Base-by-base conservation (phyloP, 2,888 invertebrate species). In the Empis stercorea region DNA sequence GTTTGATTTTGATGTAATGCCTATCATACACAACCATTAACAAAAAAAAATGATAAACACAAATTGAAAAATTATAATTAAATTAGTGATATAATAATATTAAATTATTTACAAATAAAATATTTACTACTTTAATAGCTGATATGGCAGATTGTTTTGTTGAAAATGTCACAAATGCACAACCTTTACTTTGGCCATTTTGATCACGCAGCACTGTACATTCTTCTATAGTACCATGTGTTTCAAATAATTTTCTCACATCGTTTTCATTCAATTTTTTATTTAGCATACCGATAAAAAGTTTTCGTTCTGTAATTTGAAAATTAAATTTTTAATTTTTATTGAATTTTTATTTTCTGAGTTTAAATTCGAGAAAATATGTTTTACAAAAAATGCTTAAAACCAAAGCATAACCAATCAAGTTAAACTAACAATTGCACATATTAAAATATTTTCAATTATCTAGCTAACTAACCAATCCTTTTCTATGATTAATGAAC, bases 141-240 rank as follows among this genome's bases (percentile, higher is more conserved):
- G 87, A 88, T 64, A 94, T 86, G 61, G 99, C 97, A 63, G 92
- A 89, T 75, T 95, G 93, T 74, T 96, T 93, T 61, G 91, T 89
- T 62, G 92, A 84, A 75, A 91, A 99, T 60, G 97, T 99, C 62
- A 99, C 94, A 78, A 99, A 99, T 61, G 97, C 97, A 78, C 99
- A 99, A 65, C 97, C 96, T 76, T 91, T 88, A 73, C 95, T 96
- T 72, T 89, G 88, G 23, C 94, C 94, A 68, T 87, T 88, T 52
- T 87, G 83, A 73, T 97, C 97, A 56, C 97, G 76, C 56, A 99
- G 76, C 58, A 99, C 95, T 49, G 96, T 95, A 73, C 97, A 97
- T 73, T 99, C 99, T 72, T 99, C 97, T 62, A 99, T 97, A 51
- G 86, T 82, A 46, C 97, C 97, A 73, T 89, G 94, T 36, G 85